Evolutionary conservation across 2,888 invertebrate species (phyloP).

Genomic region (Erannis defoliaria): DNA sequence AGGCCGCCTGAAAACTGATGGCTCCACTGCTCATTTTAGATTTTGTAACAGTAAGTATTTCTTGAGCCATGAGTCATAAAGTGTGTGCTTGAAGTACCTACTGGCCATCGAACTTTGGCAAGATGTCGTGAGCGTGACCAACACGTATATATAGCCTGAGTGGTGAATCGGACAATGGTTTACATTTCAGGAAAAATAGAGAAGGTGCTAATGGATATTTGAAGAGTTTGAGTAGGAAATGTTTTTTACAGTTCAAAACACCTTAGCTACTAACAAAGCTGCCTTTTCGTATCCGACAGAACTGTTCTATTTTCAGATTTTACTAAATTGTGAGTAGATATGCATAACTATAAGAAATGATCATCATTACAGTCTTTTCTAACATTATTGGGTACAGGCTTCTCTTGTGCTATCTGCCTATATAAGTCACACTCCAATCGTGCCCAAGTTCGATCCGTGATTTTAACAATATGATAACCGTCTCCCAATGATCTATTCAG

Average conservation of each 20-base stretch:
- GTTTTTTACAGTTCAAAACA: background rate
- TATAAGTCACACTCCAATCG: too few species aligned
- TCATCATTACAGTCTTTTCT: too few species aligned
- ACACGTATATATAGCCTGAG: conserved; percentile 21
- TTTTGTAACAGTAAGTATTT: conserved; percentile 29
- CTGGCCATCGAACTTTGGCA: conserved; percentile 30
- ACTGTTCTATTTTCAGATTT: too few species aligned
- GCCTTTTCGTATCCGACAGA: too few species aligned
- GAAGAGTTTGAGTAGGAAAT: background rate
- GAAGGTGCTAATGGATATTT: background rate
- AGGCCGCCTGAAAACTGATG: conserved; percentile 26
- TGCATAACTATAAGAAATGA: too few species aligned
- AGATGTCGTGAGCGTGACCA: conserved; percentile 28
- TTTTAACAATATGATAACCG: too few species aligned
- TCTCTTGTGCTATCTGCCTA: too few species aligned
- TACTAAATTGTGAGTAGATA: too few species aligned
- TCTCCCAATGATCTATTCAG: too few species aligned
- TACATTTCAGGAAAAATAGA: conserved; percentile 3
- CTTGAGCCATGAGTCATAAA: conserved; percentile 26
- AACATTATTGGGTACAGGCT: too few species aligned
- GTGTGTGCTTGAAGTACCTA: conserved; percentile 7
- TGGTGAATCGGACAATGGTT: conserved; percentile 13
- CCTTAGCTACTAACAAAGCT: background rate
- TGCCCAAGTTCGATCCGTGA: too few species aligned
- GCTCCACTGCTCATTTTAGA: conserved; percentile 12